Percentiles rank a stretch among this genome's conserved stretches.
phyloP scores from a whole-genome alignment of 2,888 invertebrate genomes.

The Epinotia demarniana region DNA sequence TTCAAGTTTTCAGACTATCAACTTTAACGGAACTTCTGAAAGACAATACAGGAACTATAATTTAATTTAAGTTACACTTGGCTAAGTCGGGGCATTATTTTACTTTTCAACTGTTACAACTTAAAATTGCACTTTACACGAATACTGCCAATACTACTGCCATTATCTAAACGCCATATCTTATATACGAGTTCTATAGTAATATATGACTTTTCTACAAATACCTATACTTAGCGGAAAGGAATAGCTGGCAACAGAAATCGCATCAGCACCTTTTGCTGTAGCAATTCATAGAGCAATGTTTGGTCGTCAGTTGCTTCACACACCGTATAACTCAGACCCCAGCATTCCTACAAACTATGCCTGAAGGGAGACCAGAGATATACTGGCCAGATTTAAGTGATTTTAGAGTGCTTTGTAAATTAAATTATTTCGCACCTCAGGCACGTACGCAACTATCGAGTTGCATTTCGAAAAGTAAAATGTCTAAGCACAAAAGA shows the following conservation, averaged over 20 bases:
- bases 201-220: neutral
- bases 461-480: conserved; percentile 9
- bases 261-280: conserved; percentile 5
- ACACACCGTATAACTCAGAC: neutral
- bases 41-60: neutral
- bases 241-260: neutral
- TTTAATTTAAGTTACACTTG: neutral
- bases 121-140: conserved; percentile 3
- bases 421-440: neutral
- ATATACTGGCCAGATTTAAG: neutral
- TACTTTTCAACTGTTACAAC: neutral
- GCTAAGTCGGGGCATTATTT: neutral
- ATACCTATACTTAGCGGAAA: neutral
- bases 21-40: neutral
- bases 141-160: neutral
- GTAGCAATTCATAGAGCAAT: neutral
- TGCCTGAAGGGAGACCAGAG: neutral
- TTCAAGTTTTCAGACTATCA: neutral
- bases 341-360: neutral
- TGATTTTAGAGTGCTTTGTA: neutral
- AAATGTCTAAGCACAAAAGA: neutral
- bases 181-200: neutral
- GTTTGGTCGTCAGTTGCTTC: neutral
- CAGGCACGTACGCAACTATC: neutral
- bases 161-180: neutral